Conservation (phyloP, 2,888 invertebrate genomes). For the Therioaphis trifolii region DNA sequence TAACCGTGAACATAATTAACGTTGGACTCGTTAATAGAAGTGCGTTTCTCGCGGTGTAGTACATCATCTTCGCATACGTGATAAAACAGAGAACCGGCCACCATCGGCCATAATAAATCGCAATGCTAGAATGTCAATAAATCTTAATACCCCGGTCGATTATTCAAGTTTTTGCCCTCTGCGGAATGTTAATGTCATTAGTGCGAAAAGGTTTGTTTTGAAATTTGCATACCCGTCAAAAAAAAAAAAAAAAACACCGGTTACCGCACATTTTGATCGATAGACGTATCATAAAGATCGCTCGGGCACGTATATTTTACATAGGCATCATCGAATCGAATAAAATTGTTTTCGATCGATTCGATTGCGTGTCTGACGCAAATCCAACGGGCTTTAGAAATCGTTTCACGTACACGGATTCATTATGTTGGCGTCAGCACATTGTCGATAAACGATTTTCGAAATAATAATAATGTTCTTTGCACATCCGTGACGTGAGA, state of each 20-base stretch:
- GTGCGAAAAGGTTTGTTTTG: constrained; percentile 31
- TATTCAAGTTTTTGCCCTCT: constrained; percentile 19
- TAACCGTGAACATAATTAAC: constrained; percentile 41
- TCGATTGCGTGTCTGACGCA: constrained; percentile 41
- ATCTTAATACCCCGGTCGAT: constrained; percentile 30
- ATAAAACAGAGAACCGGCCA: neutral
- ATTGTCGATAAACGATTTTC: constrained; percentile 50
- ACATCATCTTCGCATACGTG: neutral
- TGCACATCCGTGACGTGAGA: constrained; percentile 46
- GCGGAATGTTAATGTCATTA: constrained; percentile 30
- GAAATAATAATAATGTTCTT: constrained; percentile 56
- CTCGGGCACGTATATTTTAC: no score
- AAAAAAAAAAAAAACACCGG: neutral
- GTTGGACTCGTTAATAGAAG: constrained; percentile 22
- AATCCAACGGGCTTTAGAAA: constrained; percentile 50
- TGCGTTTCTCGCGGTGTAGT: neutral
- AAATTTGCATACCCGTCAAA: constrained; percentile 36
- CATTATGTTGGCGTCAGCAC: constrained; percentile 41
- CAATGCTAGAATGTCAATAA: constrained; percentile 32
- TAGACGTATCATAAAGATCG: neutral
- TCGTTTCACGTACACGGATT: constrained; percentile 51
- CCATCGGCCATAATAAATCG: constrained; percentile 24
- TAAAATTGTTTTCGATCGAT: neutral
- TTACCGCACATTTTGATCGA: constrained; percentile 30
- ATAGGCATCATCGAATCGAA: no score